These are phyloP conservation scores for Telmatochromis brichardi DNA, from an alignment of 2,113 vertebrate species.

Conservation along the genomic window DNA sequence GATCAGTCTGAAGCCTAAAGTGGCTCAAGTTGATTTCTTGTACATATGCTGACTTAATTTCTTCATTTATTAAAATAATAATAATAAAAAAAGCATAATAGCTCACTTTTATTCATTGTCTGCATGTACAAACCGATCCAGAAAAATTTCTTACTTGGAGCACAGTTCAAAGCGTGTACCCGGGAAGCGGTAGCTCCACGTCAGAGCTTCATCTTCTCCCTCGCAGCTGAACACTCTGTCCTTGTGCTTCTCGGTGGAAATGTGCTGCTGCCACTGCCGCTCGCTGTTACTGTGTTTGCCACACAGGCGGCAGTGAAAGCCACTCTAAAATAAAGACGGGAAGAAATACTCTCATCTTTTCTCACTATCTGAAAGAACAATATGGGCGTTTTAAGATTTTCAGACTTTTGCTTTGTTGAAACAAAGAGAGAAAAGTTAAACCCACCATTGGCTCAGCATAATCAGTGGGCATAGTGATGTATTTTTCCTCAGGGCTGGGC, in stretches of 20 bases:
- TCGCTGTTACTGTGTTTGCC: slow-evolving; percentile 93
- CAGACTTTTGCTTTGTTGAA: neutral
- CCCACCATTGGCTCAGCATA: slow-evolving; percentile 85
- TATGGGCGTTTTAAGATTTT: neutral
- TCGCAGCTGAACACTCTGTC: slow-evolving; percentile 90
- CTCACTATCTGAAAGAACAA: neutral
- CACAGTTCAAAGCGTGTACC: slow-evolving; percentile 80
- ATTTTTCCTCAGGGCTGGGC: slow-evolving; percentile 74
- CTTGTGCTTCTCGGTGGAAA: slow-evolving; percentile 92
- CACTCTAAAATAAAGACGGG: slow-evolving; percentile 65
- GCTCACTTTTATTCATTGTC: neutral
- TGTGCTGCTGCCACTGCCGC: slow-evolving; percentile 95
- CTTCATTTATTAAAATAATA: neutral
- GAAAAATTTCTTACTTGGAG: slow-evolving; percentile 63
- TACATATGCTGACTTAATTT: neutral
- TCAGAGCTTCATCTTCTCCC: slow-evolving; percentile 80
- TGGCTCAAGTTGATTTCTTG: neutral
- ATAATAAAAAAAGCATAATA: neutral
- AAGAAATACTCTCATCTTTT: neutral
- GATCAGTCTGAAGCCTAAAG: neutral
- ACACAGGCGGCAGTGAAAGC: slow-evolving; percentile 88
- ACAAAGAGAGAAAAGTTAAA: neutral
- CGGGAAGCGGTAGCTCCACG: slow-evolving; percentile 90
- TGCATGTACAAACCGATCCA: neutral
- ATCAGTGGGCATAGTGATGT: slow-evolving; percentile 92